phyloP scores from a whole-genome alignment of 2,797 vertebrate genomes.

The Heterohyrax brucei region DNA sequence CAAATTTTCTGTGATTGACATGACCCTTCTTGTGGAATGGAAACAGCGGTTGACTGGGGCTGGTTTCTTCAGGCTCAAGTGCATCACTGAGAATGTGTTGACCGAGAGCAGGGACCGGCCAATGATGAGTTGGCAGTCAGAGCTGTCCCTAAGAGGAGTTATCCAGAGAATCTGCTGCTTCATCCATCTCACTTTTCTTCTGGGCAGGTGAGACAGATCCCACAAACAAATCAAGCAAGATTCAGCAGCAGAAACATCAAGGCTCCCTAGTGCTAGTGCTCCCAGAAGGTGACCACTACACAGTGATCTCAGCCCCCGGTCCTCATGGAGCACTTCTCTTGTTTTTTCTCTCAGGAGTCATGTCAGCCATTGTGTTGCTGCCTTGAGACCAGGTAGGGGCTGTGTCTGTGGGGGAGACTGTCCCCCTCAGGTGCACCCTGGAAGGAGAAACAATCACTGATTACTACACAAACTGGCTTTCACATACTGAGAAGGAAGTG shows the following conservation, averaged over 20 bases:
- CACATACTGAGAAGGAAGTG: conserved; percentile 4
- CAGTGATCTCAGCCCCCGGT: neutral
- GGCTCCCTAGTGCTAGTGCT: neutral
- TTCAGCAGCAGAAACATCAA: neutral
- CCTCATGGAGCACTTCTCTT: neutral
- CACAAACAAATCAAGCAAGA: neutral
- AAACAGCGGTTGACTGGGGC: neutral
- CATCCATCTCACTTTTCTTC: conserved; percentile 21
- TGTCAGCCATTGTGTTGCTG: neutral
- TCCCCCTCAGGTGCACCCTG: conserved; percentile 35
- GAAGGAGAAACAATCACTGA: neutral
- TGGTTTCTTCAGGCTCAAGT: conserved; percentile 16
- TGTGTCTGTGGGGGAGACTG: neutral
- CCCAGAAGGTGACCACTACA: neutral
- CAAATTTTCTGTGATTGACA: neutral
- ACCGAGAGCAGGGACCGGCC: neutral
- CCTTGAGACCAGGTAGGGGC: neutral
- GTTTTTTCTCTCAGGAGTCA: conserved; percentile 64
- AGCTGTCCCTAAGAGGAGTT: neutral
- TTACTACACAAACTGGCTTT: conserved; percentile 49
- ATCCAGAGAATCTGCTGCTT: neutral
- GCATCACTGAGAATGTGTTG: neutral
- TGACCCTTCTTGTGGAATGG: neutral
- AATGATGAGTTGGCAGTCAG: neutral
- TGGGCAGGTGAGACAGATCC: conserved; percentile 55